Conservation (phyloP, 1,140 invertebrate genomes). For the Stegodyphus dumicola region DNA sequence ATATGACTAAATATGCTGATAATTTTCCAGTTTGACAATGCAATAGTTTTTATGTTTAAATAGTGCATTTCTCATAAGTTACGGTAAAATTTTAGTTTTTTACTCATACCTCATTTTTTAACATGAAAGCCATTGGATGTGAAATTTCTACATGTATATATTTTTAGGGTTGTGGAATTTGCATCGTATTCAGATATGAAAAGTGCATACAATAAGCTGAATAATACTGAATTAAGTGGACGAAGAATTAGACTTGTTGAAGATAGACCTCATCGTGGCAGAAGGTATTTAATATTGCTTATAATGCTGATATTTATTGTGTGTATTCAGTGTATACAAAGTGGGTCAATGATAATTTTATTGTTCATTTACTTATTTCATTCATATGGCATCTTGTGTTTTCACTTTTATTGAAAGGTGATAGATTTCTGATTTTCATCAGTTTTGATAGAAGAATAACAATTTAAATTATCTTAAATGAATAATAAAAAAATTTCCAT, state of each 20-base stretch:
- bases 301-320: neutral
- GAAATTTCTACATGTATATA: neutral
- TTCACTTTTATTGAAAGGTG: neutral
- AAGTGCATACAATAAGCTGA: slow-evolving; percentile 93
- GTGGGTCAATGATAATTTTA: neutral
- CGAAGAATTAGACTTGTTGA: slow-evolving; percentile 90
- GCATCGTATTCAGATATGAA: slow-evolving; percentile 93
- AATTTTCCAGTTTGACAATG: too few relatives aligned
- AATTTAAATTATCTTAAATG: too few relatives aligned
- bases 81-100: too few relatives aligned
- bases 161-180: slow-evolving; percentile 90
- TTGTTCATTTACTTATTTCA: neutral
- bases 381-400: neutral
- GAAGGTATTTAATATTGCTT: slow-evolving; percentile 28
- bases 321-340: too few relatives aligned
- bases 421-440: neutral
- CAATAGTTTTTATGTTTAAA: too few relatives aligned
- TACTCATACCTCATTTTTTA: too few relatives aligned
- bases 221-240: slow-evolving; percentile 95
- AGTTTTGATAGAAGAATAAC: too few relatives aligned
- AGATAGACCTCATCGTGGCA: slow-evolving; percentile 72
- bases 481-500: too few relatives aligned
- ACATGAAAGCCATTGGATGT: too few relatives aligned
- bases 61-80: too few relatives aligned
- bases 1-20: too few relatives aligned